These are phyloP conservation scores for Troilus luridus DNA, from an alignment of 2,888 invertebrate genomes.

Conservation along the genomic window DNA sequence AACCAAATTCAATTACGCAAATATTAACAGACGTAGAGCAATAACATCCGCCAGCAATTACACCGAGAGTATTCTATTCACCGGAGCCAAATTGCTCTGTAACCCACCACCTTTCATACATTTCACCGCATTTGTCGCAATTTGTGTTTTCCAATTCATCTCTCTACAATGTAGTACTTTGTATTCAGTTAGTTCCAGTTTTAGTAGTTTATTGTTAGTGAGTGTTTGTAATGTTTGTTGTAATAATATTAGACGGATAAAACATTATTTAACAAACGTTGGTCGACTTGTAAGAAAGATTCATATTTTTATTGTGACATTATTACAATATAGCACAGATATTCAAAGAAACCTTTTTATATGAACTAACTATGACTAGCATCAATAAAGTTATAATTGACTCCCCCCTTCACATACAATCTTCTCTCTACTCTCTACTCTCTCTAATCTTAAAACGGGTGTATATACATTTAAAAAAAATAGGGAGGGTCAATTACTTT, in stretches of 20 bases:
- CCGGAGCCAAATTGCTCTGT: background rate
- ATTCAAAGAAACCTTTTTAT: too few relatives aligned
- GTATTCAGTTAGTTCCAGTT: background rate
- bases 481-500: too few relatives aligned
- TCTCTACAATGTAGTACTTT: background rate
- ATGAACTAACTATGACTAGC: too few relatives aligned
- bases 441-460: too few relatives aligned
- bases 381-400: too few relatives aligned
- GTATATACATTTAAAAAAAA: too few relatives aligned
- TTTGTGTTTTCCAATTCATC: slow-evolving; percentile 34
- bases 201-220: background rate
- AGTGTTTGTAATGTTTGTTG: background rate
- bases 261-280: background rate
- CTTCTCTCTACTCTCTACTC: too few relatives aligned
- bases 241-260: background rate
- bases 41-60: background rate
- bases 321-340: too few relatives aligned
- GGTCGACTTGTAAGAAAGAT: too few relatives aligned
- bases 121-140: slow-evolving; percentile 20
- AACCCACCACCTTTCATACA: background rate
- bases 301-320: too few relatives aligned
- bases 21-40: background rate
- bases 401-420: too few relatives aligned
- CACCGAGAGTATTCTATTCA: background rate
- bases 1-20: slow-evolving; percentile 19